These are phyloP conservation scores for Lonchura striata DNA, from an alignment of 2,113 vertebrate species.

Conservation along the genomic window DNA sequence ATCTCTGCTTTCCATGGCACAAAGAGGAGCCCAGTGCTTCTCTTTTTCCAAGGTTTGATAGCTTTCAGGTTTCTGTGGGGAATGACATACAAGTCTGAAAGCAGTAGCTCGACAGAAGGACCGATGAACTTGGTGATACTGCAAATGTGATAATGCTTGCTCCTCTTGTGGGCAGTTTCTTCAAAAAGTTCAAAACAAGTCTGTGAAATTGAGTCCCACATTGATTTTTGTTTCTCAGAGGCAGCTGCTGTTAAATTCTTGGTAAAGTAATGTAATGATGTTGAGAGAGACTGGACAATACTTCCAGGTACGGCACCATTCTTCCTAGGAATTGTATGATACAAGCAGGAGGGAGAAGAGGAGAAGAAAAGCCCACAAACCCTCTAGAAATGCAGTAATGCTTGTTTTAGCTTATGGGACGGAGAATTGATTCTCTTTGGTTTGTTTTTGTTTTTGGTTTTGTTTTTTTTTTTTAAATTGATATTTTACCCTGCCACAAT, in stretches of 20 bases:
- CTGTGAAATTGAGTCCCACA: not conserved
- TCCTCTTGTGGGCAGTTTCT: not conserved
- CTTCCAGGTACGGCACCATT: not conserved
- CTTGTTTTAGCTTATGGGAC: not conserved
- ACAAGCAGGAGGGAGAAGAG: not conserved
- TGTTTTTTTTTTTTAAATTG: not conserved
- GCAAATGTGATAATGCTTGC: not conserved
- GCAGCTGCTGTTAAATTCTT: not conserved
- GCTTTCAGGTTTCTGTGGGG: not conserved
- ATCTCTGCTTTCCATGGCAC: fast-evolving
- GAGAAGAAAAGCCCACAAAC: not conserved
- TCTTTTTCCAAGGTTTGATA: not conserved
- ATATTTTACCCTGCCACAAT: not conserved
- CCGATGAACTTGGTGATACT: fast-evolving
- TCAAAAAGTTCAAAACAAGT: not conserved
- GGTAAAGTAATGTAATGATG: not conserved
- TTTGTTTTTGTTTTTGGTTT: not conserved
- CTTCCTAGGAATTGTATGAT: not conserved
- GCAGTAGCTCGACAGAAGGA: fast-evolving
- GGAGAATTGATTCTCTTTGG: not conserved
- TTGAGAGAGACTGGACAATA: not conserved
- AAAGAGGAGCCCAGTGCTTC: not conserved
- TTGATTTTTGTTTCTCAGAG: not conserved
- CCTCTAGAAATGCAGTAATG: not conserved
- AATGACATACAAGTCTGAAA: not conserved